A percentile compares a stretch with the other conserved stretches of the same genome.
phyloP scores from a whole-genome alignment of 1,140 invertebrate species.

The Cyphomyrmex costatus region DNA sequence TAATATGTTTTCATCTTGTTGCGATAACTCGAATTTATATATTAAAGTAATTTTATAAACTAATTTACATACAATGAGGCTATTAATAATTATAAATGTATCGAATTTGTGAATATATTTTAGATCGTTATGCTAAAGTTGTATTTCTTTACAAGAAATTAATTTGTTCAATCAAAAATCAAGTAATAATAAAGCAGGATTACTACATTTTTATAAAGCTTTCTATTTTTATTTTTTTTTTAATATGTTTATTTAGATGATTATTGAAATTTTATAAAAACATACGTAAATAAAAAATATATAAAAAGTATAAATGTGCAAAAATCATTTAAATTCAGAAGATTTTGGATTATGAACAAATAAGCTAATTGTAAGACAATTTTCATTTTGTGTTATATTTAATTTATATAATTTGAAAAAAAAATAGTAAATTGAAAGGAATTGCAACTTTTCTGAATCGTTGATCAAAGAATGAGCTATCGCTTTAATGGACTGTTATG shows the following conservation, averaged over 20 bases:
- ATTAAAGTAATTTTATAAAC: not conserved
- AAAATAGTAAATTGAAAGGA: not conserved
- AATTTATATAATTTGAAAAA: constrained; percentile 1
- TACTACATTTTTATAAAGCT: not conserved
- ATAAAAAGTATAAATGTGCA: constrained; percentile 54
- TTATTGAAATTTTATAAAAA: constrained; percentile 66
- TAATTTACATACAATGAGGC: not conserved
- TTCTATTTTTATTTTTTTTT: not conserved
- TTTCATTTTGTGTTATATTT: not conserved
- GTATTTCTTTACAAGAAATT: not conserved
- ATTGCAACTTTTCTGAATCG: not conserved
- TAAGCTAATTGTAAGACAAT: not conserved
- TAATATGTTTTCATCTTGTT: not conserved
- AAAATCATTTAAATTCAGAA: constrained; percentile 56
- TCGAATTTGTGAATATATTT: not conserved
- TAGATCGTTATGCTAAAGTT: not conserved
- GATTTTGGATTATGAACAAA: not conserved
- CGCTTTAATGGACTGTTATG: constrained; percentile 58
- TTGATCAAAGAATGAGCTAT: constrained; percentile 56
- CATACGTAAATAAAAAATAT: constrained; percentile 52
- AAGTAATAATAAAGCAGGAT: not conserved
- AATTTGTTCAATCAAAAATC: constrained; percentile 44
- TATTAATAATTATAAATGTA: constrained; percentile 32
- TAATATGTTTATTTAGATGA: constrained; percentile 54
- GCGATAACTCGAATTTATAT: not conserved